Percentiles rank a stretch among this genome's conserved stretches.
Conservation (phyloP, 2,113 vertebrate species). For the Ictalurus furcatus region DNA sequence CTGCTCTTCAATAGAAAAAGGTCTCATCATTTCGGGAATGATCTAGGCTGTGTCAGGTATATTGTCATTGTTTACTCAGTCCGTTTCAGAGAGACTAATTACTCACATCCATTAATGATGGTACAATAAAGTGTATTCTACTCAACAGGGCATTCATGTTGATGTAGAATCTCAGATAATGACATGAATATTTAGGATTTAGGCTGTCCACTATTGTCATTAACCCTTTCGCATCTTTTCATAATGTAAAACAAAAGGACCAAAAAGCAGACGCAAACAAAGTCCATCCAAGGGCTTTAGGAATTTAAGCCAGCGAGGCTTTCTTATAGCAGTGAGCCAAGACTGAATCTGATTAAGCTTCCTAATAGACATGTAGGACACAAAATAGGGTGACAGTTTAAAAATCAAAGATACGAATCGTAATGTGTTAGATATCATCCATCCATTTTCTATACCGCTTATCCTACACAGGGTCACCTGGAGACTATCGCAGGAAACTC, state of each 20-base stretch:
- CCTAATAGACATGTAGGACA: neutral
- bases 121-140: constrained; percentile 18
- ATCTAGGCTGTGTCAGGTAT: constrained; percentile 67
- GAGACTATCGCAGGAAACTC: too few relatives aligned
- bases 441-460: too few relatives aligned
- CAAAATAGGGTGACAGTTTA: neutral
- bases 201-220: neutral
- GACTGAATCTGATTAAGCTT: neutral
- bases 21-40: constrained; percentile 76
- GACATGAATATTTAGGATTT: constrained; percentile 28
- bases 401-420: neutral
- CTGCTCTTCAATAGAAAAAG: constrained; percentile 61
- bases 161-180: constrained; percentile 27
- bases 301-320: neutral
- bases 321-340: neutral
- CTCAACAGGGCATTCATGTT: constrained; percentile 29
- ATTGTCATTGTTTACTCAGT: constrained; percentile 37
- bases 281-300: neutral
- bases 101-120: constrained; percentile 36
- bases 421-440: neutral
- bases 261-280: neutral
- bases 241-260: constrained; percentile 4
- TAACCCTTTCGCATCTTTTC: neutral
- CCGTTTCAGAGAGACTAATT: constrained; percentile 40
- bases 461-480: too few relatives aligned